Evolutionary conservation across 1,140 invertebrate species (phyloP), one percentile per base, ranked within the genome.

Genomic region (Camponotus floridanus): DNA sequence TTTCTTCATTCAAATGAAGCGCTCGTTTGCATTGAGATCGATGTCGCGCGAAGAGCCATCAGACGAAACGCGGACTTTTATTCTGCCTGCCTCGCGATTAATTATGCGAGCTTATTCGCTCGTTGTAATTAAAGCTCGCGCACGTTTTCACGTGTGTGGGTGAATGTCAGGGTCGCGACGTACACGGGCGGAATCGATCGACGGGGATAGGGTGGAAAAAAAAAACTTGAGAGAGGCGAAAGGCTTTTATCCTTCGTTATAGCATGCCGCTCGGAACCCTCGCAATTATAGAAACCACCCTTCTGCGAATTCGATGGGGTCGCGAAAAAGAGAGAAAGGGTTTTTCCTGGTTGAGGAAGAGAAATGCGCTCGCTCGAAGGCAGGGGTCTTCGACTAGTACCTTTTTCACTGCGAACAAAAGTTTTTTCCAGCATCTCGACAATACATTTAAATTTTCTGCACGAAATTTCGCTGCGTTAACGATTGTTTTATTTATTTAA

Each of bases 281-380:
- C 84, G 85, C 88, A 92, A 90, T 92, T 90, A 90, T 70, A 87
- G 87, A 87, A 92, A 91, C 87, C 87, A 90, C 87, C 85, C 89
- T 87, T 90, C 78, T 78, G 42, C 86, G 76, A 85, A 79, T 73
- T 81, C 61, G 70, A 78, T 57, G 39, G 76, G 76, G 68, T 57
- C 26, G 62, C 70, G 39, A 18, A 26, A 26, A 26, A 26, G 26
- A 26, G 26, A 51, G 15, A 51, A 26, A 73, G 45, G 55, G 8
- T 33, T 26, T 26, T 26, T 42, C 7, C 2, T 18, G 39, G 13
- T 13, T 18, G 79, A 74, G 8, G 13, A 51, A 68, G 74, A 73
- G 55, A 73, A 48, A 83, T 45, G 26, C 15, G 45, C 26, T 59
- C n/a, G 13, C 26, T 9, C 51, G 55, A 21, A 74, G 36, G 62